A percentile compares a stretch with the other conserved stretches of the same genome.
phyloP scores from a whole-genome alignment of 2,888 invertebrate species.

The Cenopis cana region DNA sequence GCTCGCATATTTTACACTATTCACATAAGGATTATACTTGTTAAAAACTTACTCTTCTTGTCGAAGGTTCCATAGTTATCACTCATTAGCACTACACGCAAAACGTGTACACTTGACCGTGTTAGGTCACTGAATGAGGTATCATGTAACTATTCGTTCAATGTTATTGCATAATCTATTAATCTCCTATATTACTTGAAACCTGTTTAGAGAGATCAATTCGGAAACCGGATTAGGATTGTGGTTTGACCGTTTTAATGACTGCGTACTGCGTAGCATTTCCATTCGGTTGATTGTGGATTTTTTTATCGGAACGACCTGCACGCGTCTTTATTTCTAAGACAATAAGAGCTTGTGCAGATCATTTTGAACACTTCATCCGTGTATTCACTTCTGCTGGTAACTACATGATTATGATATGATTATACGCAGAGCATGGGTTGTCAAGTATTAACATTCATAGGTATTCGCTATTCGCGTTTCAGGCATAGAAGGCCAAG shows the following conservation, averaged over 20 bases:
- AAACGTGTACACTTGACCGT: conserved; percentile 32
- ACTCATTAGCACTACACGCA: conserved; percentile 20
- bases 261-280: background rate
- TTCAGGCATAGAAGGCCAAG: no score
- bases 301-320: background rate
- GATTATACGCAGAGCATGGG: background rate
- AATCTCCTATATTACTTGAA: background rate
- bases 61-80: conserved; percentile 38
- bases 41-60: background rate
- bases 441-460: background rate
- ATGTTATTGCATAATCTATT: background rate
- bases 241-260: background rate
- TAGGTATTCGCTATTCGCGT: background rate
- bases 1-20: background rate
- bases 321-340: no score
- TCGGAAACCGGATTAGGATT: conserved; percentile 5
- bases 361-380: no score
- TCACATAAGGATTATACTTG: conserved; percentile 7
- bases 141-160: background rate
- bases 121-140: conserved; percentile 17
- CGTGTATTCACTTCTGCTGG: no score
- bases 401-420: background rate
- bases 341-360: no score
- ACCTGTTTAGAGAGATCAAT: conserved; percentile 14
- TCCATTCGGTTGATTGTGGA: background rate